Evolutionary conservation across 2,797 vertebrate species (phyloP), one percentile per base, ranked within the genome.

Genomic region (Sibirionetta formosa): DNA sequence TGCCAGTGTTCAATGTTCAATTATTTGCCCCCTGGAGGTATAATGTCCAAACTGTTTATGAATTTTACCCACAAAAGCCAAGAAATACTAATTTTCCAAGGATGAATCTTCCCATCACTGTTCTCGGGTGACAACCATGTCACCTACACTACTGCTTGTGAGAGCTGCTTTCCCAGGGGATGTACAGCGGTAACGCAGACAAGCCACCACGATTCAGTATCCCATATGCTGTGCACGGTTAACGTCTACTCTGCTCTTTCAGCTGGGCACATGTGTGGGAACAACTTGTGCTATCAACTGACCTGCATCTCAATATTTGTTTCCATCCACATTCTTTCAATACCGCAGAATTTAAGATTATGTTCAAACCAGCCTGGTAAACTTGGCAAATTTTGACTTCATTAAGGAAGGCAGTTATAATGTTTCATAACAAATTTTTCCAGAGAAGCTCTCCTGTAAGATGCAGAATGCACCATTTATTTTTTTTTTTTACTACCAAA

Each of bases 371-470:
- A 58, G 69, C 78, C 68, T 31, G 26, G 64, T 71, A 57, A 90
- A 73, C 35, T 82, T 92, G 86, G 85, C 87, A 80, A 57, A 42
- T 73, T 78, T 70, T 90, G 84, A 53, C 71, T 86, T 50, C 17
- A 82, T 93, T 94, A 91, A 58, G 53, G 40, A 75, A 88, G 22
- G 75, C 85, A 84, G 58, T 82, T 84, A 71, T 72, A 77, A 83
- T 86, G 91, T 87, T 82, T 88, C 63, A 66, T 90, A 58, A 76
- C 60, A 72, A 94, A 88, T 71, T 79, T 63, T 79, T 86, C 64
- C 58, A n/a, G 78, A 75, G 68, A 88, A 94, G 86, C 88, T 89
- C 85, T 82, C 84, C 94, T 92, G 81, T 92, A 44, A 75, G 92
- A 92, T 88, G 70, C 33, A 66, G 75, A 46, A 76, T 86, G 92